phyloP scores from a whole-genome alignment of 1,140 invertebrate genomes.

The Drosophila trapezifrons region DNA sequence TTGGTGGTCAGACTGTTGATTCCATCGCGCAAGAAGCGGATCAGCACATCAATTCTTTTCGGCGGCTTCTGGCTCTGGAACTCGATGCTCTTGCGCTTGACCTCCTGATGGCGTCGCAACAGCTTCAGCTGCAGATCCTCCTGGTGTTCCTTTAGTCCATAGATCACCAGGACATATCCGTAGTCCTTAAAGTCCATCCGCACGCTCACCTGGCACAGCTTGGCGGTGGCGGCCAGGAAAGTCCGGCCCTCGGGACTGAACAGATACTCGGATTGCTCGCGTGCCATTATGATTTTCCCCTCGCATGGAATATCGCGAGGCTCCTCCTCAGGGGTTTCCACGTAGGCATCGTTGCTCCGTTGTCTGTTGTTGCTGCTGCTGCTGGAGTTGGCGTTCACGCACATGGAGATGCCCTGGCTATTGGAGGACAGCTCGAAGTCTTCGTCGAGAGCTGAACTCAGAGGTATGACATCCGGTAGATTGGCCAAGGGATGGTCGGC shows the following conservation, averaged over 20 bases:
- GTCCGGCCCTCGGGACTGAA: slow-evolving; percentile 83
- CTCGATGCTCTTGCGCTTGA: slow-evolving; percentile 57
- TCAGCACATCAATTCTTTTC: slow-evolving; percentile 66
- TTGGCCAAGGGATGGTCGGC: slow-evolving; percentile 37
- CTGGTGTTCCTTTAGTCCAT: slow-evolving; percentile 84
- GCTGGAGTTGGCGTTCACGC: slow-evolving; percentile 40
- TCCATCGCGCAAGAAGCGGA: slow-evolving; percentile 69
- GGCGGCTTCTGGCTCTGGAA: slow-evolving; percentile 68
- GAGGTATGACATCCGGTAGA: slow-evolving; percentile 72
- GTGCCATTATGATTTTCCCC: slow-evolving; percentile 84
- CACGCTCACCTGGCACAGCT: slow-evolving; percentile 84
- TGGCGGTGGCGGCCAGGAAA: slow-evolving; percentile 81
- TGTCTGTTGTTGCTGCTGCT: not conserved
- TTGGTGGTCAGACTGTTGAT: slow-evolving; percentile 59
- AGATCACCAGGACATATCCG: slow-evolving; percentile 84
- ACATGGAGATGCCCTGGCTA: slow-evolving; percentile 69
- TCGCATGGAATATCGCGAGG: slow-evolving; percentile 59
- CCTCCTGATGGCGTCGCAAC: slow-evolving; percentile 65
- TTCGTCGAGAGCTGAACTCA: slow-evolving; percentile 28
- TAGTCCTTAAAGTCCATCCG: slow-evolving; percentile 80
- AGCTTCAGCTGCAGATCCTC: slow-evolving; percentile 85
- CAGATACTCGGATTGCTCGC: slow-evolving; percentile 84
- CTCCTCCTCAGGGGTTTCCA: slow-evolving; percentile 14
- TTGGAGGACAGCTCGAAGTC: slow-evolving; percentile 13
- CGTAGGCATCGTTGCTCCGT: not conserved